Base-by-base conservation (phyloP, 2,113 vertebrate species). In the Tyrannus savana region DNA sequence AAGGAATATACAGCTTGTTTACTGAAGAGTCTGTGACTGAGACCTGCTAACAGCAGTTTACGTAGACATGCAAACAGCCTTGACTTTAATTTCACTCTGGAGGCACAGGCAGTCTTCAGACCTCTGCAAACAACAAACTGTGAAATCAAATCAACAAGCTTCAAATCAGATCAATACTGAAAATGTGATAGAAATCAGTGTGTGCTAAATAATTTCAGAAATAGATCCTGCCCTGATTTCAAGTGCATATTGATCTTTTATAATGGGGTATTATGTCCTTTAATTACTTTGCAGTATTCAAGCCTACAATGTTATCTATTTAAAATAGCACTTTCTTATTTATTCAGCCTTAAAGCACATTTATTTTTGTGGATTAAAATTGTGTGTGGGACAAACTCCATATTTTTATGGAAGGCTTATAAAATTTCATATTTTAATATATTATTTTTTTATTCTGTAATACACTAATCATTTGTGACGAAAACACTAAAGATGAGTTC, bases 141-240 rank as follows among this genome's bases (percentile, higher is more conserved):
- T 84, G 88, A 95, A 84, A 66, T 68, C 71, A 83, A 76, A 83
- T 76, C 71, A 69, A 90, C 63, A 62, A 95, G 83, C n/a, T 78
- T 94, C 76, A 78, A 41, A 66, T 88, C 55, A 46, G 68, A 97
- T 97, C 94, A 71, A 96, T 97, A 96, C 30, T n/a, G 76, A 95
- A 96, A 96, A 93, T 91, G 60, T 95, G 93, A 96, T 84, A 89
- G 72, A 96, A 97, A 90, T 95, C 72, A 78, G 69, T 35, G 58
- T 90, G 76, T 83, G 30, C 58, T 79, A 19, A 84, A 81, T 90
- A 2, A 94, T 95, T 90, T 91, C 87, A 95, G 83, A 90, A 87
- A 93, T n/a, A 89, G 44, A 95, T 91, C n/a, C 58, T 90, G 37
- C 73, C 59, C 44, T 72, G 68, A 41, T 93, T 67, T 92, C 60